phyloP scores from a whole-genome alignment of 2,113 vertebrate genomes.

The Acrocephalus arundinaceus region DNA sequence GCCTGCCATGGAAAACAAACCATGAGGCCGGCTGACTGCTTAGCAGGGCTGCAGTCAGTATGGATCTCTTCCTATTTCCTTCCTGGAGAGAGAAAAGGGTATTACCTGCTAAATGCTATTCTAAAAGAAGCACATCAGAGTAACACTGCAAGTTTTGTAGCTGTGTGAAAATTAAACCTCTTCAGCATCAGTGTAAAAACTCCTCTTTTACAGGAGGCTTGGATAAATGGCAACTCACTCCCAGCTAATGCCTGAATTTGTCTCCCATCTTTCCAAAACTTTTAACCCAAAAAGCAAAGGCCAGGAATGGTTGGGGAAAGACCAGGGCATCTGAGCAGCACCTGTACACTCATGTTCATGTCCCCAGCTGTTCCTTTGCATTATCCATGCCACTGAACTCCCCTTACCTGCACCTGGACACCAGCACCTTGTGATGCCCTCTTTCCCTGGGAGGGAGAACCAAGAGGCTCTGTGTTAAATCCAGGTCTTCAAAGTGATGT shows the following conservation, averaged over 20 bases:
- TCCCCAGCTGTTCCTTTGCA: background rate
- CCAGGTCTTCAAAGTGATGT: accelerated
- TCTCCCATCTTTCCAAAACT: background rate
- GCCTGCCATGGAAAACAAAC: background rate
- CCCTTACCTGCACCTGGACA: background rate
- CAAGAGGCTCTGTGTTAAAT: background rate
- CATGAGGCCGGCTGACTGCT: accelerated
- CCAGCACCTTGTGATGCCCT: background rate
- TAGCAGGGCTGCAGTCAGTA: background rate
- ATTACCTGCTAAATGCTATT: background rate
- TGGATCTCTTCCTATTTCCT: background rate
- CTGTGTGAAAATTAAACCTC: background rate
- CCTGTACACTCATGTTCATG: accelerated
- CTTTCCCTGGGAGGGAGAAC: background rate
- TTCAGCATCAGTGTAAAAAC: background rate
- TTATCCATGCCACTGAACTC: background rate
- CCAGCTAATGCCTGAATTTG: background rate
- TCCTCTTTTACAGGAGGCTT: background rate
- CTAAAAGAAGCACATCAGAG: background rate
- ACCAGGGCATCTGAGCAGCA: background rate
- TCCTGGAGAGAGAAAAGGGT: background rate
- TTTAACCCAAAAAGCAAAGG: background rate
- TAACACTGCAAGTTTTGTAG: background rate
- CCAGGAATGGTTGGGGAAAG: background rate
- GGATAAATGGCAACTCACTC: background rate